Conservation (phyloP, 1,140 invertebrate species). For the Papilio xuthus region DNA sequence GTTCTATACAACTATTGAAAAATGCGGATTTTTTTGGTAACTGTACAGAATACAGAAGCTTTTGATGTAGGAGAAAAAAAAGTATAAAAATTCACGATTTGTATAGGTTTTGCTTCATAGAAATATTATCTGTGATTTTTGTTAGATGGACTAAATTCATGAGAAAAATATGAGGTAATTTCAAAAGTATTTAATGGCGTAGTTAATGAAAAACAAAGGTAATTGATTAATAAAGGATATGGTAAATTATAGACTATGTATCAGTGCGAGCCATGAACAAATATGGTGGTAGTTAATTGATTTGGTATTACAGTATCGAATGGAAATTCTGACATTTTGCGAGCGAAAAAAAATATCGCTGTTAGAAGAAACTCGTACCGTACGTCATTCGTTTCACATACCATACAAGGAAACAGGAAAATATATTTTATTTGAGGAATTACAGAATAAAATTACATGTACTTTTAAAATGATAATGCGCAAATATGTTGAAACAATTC, state of each 20-base stretch:
- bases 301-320: slow-evolving; percentile 23
- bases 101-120: neutral
- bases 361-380: too few relatives aligned
- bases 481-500: too few relatives aligned
- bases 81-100: neutral
- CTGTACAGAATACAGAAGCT: neutral
- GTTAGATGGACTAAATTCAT: neutral
- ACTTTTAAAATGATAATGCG: too few relatives aligned
- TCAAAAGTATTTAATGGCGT: slow-evolving; percentile 21
- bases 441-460: too few relatives aligned
- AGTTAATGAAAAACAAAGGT: slow-evolving; percentile 19
- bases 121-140: neutral
- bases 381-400: too few relatives aligned
- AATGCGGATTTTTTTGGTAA: slow-evolving; percentile 25
- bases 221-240: slow-evolving; percentile 38
- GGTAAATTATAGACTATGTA: slow-evolving; percentile 31
- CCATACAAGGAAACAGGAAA: too few relatives aligned
- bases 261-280: slow-evolving; percentile 6
- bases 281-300: slow-evolving; percentile 32
- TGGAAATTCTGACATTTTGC: slow-evolving; percentile 37
- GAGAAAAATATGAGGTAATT: neutral
- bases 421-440: too few relatives aligned
- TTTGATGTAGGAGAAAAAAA: slow-evolving; percentile 8
- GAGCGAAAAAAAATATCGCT: neutral
- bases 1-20: slow-evolving; percentile 13